Percentiles rank a stretch among this genome's conserved stretches.
Evolutionary conservation across 2,888 invertebrate species (phyloP).

Genomic region (Platycnemis pennipes): DNA sequence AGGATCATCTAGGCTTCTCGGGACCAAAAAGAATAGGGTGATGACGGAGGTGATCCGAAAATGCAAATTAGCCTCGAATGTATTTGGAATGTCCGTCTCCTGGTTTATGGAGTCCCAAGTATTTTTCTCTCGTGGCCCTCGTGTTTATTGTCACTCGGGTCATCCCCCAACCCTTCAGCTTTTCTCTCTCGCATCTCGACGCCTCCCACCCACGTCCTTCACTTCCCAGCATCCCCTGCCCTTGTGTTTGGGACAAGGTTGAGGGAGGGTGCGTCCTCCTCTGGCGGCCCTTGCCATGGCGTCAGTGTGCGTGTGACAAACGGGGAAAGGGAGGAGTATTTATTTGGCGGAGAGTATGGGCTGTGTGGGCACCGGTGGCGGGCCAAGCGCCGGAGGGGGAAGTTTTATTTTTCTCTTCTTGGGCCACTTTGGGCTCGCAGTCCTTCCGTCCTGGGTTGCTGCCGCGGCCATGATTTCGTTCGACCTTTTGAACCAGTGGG

Average conservation of each 20-base stretch:
- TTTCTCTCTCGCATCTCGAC: background rate
- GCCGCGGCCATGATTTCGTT: too few species aligned
- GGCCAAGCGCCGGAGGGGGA: too few species aligned
- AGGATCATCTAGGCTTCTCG: too few species aligned
- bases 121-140: background rate
- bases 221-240: too few species aligned
- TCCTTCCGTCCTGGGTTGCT: too few species aligned
- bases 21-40: background rate
- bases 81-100: conserved; percentile 1
- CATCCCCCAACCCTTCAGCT: background rate
- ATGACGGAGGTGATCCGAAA: background rate
- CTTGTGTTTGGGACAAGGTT: background rate
- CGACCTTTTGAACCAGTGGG: too few species aligned
- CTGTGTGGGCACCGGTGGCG: too few species aligned
- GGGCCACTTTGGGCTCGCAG: too few species aligned
- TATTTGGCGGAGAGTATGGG: conserved; percentile 37
- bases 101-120: conserved; percentile 20
- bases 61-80: background rate
- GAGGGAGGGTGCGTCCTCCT: background rate
- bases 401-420: too few species aligned
- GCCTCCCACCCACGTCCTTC: background rate
- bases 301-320: conserved; percentile 49
- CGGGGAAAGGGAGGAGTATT: conserved; percentile 55
- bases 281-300: too few species aligned
- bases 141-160: background rate